phyloP scores from a whole-genome alignment of 2,797 vertebrate species.

The Schizopygopsis pylzovi region DNA sequence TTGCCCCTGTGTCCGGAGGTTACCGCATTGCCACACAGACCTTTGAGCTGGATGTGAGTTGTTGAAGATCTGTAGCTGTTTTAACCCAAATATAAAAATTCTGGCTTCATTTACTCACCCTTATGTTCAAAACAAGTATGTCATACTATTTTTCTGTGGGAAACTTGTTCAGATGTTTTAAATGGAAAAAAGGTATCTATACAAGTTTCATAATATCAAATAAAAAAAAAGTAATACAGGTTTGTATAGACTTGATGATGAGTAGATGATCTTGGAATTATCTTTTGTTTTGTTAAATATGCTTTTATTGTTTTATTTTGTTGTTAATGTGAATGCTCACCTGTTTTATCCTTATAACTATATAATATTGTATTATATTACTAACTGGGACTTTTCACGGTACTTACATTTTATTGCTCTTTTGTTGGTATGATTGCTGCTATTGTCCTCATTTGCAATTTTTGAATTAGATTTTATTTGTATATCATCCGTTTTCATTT shows the following conservation, averaged over 20 bases:
- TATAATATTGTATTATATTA: neutral
- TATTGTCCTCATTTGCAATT: neutral
- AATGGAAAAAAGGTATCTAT: neutral
- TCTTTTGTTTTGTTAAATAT: neutral
- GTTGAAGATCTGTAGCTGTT: neutral
- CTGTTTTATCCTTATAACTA: neutral
- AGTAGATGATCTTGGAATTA: neutral
- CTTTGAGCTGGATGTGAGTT: slow-evolving; percentile 95
- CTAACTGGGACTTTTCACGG: too few relatives aligned
- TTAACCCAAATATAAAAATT: neutral
- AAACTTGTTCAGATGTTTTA: neutral
- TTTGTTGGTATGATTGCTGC: too few relatives aligned
- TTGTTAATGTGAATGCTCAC: neutral
- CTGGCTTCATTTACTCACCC: neutral
- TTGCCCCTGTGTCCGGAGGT: slow-evolving; percentile 92
- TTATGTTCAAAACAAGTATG: neutral
- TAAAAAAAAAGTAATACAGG: neutral
- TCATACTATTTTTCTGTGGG: neutral
- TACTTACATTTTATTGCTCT: too few relatives aligned
- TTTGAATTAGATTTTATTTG: neutral
- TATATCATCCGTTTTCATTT: neutral
- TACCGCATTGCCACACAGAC: slow-evolving; percentile 97
- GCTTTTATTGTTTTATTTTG: neutral
- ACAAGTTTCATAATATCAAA: neutral
- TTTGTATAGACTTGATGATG: neutral